Percentiles rank a stretch among this genome's conserved stretches.
phyloP scores from a whole-genome alignment of 30 jellyfish, hydroid and myxozoan genomes.

The Cassiopea andromeda region DNA sequence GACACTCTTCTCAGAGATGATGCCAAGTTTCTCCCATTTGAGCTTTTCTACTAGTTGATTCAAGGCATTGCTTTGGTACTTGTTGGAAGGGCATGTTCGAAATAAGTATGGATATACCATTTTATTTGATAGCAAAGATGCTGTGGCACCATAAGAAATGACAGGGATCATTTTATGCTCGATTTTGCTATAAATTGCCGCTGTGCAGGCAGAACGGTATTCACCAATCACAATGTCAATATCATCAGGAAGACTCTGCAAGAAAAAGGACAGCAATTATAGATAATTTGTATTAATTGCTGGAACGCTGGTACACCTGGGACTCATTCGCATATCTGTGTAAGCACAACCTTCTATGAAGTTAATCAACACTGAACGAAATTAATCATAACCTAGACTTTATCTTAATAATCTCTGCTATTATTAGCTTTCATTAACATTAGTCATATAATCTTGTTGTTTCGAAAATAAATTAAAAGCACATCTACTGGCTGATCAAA shows the following conservation, averaged over 20 bases:
- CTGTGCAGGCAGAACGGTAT: slow-evolving; percentile 83
- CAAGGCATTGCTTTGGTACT: slow-evolving; percentile 76
- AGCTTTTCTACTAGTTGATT: slow-evolving; percentile 71
- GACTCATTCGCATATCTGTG: no score
- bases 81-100: slow-evolving; percentile 87
- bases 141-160: slow-evolving; percentile 85
- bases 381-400: no score
- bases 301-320: no score
- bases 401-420: no score
- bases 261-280: background rate
- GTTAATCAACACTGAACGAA: no score
- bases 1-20: slow-evolving; percentile 74
- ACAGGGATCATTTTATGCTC: slow-evolving; percentile 74
- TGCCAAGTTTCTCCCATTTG: slow-evolving; percentile 89
- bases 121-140: slow-evolving; percentile 73
- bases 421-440: no score
- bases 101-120: slow-evolving; percentile 79
- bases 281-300: background rate
- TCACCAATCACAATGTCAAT: slow-evolving; percentile 85
- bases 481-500: no score
- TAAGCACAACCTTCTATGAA: no score
- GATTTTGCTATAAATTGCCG: slow-evolving; percentile 35
- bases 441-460: no score
- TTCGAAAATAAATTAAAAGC: no score
- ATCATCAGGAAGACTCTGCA: slow-evolving; percentile 75